Evolutionary conservation across 2,888 invertebrate genomes (phyloP).

Genomic region (Chrysolina americana): DNA sequence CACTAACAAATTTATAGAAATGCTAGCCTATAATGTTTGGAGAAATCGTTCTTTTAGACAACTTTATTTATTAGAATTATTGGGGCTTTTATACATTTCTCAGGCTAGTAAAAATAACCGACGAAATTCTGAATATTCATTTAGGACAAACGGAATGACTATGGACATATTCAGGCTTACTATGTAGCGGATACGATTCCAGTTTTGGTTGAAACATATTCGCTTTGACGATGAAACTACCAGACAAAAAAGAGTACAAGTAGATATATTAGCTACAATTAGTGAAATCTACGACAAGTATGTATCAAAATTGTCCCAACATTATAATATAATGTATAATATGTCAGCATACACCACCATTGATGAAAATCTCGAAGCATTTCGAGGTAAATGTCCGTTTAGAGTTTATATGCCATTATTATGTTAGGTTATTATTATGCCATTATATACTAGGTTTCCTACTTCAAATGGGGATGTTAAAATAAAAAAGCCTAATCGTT

Average conservation of each 20-base stretch:
- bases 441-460: too few relatives aligned
- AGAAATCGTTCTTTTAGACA: neutral
- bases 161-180: conserved; percentile 23
- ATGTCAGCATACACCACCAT: conserved; percentile 39
- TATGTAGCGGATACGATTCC: conserved; percentile 24
- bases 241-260: conserved; percentile 23
- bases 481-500: conserved; percentile 26
- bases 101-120: conserved; percentile 1
- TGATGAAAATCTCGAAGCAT: too few relatives aligned
- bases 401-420: conserved; percentile 37
- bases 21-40: neutral
- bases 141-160: conserved; percentile 5
- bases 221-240: conserved; percentile 35
- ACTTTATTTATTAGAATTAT: conserved; percentile 20
- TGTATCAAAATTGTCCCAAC: conserved; percentile 14
- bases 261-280: conserved; percentile 14
- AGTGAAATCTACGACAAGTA: conserved; percentile 23
- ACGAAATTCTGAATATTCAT: conserved; percentile 21
- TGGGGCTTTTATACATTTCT: conserved; percentile 28
- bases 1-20: conserved; percentile 5
- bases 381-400: conserved; percentile 47
- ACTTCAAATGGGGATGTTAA: too few relatives aligned
- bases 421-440: too few relatives aligned
- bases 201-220: conserved; percentile 21
- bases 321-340: too few relatives aligned